Conservation (phyloP, 2,113 vertebrate species). For the Falcunculus frontatus region DNA sequence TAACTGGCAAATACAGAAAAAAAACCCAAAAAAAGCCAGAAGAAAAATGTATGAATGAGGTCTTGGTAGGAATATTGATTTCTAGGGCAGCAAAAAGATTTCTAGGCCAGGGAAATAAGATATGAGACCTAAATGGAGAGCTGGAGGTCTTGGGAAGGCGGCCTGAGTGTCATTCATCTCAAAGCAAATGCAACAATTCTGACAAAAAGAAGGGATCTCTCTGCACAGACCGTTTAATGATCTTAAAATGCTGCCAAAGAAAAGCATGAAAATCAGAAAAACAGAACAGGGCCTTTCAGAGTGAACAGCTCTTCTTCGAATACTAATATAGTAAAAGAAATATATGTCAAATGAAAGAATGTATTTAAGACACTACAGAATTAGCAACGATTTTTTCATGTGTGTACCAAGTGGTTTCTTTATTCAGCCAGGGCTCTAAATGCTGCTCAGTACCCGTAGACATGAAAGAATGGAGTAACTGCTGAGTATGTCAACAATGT, state of each 20-base stretch:
- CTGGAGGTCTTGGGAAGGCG: background rate
- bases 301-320: background rate
- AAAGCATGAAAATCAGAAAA: background rate
- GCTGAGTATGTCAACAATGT: background rate
- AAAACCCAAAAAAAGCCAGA: rapidly evolving
- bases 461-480: background rate
- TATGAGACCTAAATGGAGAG: background rate
- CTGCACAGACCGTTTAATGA: background rate
- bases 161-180: background rate
- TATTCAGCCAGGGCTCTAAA: background rate
- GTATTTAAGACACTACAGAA: background rate
- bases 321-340: background rate
- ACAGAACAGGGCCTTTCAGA: background rate
- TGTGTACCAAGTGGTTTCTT: background rate
- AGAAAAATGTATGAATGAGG: background rate
- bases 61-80: background rate
- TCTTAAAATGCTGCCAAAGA: background rate
- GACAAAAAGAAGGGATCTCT: background rate
- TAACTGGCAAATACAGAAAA: background rate
- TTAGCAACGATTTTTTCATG: background rate
- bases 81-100: background rate
- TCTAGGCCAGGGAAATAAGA: background rate
- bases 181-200: background rate
- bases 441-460: background rate
- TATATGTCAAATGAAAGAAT: background rate